Conservation (phyloP, 2,888 invertebrate genomes). For the Antheraea yamamai region DNA sequence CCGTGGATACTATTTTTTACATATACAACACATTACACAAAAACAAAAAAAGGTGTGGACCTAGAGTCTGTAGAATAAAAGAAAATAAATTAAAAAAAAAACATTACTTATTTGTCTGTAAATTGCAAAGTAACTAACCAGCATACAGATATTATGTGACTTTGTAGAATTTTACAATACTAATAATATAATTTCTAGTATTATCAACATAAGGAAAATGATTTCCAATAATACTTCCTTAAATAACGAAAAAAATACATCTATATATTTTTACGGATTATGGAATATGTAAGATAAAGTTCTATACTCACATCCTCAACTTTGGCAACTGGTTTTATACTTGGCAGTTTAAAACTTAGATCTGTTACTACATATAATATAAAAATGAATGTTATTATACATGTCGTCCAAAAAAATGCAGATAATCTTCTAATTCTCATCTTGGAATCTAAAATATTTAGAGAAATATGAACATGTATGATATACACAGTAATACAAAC, state of each 20-base stretch:
- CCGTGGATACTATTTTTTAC: too few species aligned
- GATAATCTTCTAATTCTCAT: slow-evolving; percentile 83
- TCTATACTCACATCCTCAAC: slow-evolving; percentile 82
- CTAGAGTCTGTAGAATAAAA: too few species aligned
- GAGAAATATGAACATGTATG: neutral
- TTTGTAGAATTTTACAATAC: too few species aligned
- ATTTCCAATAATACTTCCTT: too few species aligned
- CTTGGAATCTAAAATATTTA: slow-evolving; percentile 33
- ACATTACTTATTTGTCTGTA: too few species aligned
- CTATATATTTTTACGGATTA: neutral
- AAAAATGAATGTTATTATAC: slow-evolving; percentile 83
- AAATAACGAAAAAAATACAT: neutral
- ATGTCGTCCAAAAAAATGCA: slow-evolving; percentile 83
- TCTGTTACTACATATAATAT: slow-evolving; percentile 86
- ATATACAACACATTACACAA: too few species aligned
- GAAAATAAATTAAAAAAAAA: too few species aligned
- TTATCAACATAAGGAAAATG: too few species aligned
- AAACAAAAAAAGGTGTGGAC: too few species aligned
- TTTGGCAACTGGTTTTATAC: slow-evolving; percentile 78
- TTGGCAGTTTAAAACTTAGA: slow-evolving; percentile 82
- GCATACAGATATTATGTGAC: too few species aligned
- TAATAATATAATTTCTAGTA: too few species aligned
- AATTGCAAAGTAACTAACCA: too few species aligned
- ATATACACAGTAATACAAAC: neutral
- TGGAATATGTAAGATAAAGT: neutral